phyloP scores from a whole-genome alignment of 2,113 vertebrate genomes.

The Megaceryle torquata region DNA sequence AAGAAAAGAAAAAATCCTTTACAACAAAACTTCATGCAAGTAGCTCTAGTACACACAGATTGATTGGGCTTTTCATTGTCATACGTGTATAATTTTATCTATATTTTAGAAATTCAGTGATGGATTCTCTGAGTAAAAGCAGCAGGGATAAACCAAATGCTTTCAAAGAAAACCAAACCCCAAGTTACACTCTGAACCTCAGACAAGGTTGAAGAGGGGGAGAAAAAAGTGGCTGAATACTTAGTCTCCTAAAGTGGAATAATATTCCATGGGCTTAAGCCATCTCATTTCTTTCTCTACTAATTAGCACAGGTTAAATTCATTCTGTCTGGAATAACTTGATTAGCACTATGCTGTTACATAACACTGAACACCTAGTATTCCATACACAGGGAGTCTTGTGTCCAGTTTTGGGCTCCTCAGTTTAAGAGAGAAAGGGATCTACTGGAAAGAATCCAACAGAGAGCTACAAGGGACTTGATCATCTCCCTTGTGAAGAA shows the following conservation, averaged over 20 bases:
- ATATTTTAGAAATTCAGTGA: background rate
- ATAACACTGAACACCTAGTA: fast-evolving
- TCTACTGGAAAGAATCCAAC: too few relatives aligned
- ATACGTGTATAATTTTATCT: background rate
- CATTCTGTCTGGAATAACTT: background rate
- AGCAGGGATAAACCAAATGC: background rate
- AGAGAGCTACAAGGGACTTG: too few relatives aligned
- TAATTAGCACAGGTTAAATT: background rate
- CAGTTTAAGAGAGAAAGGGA: too few relatives aligned
- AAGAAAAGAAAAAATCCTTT: background rate
- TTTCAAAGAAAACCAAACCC: background rate
- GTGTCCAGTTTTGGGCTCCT: too few relatives aligned
- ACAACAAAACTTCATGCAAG: background rate
- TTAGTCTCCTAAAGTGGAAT: background rate
- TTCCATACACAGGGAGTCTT: too few relatives aligned
- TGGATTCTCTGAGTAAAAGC: background rate
- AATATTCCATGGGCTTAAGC: background rate
- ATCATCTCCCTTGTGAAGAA: too few relatives aligned
- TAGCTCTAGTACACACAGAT: background rate
- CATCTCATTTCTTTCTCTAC: background rate
- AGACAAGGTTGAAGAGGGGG: background rate
- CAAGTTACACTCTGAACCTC: background rate
- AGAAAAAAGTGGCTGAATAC: background rate
- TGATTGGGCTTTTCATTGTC: background rate
- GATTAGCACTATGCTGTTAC: background rate